A percentile compares a stretch with the other conserved stretches of the same genome.
These are phyloP conservation scores for Eidolon dupreanum DNA, from an alignment of 2,797 vertebrate genomes.

Conservation along the genomic window DNA sequence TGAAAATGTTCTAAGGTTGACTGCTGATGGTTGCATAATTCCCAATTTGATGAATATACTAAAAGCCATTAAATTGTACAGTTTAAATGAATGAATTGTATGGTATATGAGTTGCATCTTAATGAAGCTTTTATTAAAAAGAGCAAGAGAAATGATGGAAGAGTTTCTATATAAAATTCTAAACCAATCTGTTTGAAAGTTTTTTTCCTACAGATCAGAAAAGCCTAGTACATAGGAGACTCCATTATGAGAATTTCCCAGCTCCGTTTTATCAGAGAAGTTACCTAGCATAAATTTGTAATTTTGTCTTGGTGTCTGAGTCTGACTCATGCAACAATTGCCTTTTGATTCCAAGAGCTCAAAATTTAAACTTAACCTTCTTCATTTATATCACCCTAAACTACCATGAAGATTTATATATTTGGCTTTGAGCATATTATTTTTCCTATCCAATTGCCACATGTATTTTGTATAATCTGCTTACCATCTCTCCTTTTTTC, in stretches of 20 bases:
- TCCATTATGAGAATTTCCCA: background rate
- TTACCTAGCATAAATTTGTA: background rate
- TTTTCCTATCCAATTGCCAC: background rate
- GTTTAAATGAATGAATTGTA: background rate
- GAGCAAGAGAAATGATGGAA: background rate
- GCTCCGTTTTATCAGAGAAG: background rate
- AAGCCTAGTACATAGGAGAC: background rate
- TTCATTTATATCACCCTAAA: background rate
- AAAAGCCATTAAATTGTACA: background rate
- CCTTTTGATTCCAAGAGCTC: background rate
- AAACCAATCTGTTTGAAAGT: background rate
- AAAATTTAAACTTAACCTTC: background rate
- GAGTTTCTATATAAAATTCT: background rate
- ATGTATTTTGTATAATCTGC: background rate
- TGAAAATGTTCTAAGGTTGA: background rate
- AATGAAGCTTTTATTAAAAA: background rate
- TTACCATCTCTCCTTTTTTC: constrained; percentile 88
- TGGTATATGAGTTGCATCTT: background rate
- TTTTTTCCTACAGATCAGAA: background rate
- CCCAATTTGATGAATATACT: background rate
- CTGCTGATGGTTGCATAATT: background rate
- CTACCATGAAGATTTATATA: background rate
- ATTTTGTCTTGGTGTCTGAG: background rate
- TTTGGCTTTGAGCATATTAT: background rate
- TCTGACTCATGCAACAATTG: background rate